Base-by-base conservation (phyloP, 2,888 invertebrate species). In the Neoascia interrupta region DNA sequence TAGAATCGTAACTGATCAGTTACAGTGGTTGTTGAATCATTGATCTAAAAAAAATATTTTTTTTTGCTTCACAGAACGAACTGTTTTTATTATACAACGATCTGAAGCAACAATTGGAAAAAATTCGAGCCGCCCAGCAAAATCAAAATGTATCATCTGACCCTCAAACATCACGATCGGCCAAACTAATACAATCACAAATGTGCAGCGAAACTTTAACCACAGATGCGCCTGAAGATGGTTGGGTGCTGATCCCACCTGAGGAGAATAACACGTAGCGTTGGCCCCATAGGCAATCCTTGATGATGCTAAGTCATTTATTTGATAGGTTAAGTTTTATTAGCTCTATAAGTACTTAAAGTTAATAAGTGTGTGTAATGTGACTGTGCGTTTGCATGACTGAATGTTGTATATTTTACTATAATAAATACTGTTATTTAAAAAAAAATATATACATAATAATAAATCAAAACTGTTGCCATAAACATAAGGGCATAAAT, bases 181-280 rank as follows among this genome's bases (percentile, higher is more conserved):
- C 26, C 1, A 37, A 51, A 5, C 15, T 39, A 13, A 4, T 72
- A 16, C 49, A 66, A 68, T 36, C 81, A 49, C 56, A 63, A 36
- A 47, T 15, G 34, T 61, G 68, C 15, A 58, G 31, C 34, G 64
- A 66, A 8, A 63, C 53, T 23, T 64, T 66, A 31, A 41, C 69
- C 19, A 37, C 60, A 23, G 81, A 82, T 19, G 31, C 80, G 11
- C 84, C 84, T 37, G 86, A 87, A 56, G 88, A 88, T 73, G 87
- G 87, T 15, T 88, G 88, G 88, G 88, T 88, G 43, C 84, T 88
- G 19, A 84, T 88, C 66, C 83, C 84, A 11, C 83, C 85, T 13
- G 85, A 86, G 69, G 82, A 84, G 41, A 86, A 86, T 51, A 86
- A 87, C 54, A 83, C 87, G 83, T 88, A 88, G 86, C 83, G 70